phyloP scores from a whole-genome alignment of 2,797 vertebrate species.

The Myotis planiceps region DNA sequence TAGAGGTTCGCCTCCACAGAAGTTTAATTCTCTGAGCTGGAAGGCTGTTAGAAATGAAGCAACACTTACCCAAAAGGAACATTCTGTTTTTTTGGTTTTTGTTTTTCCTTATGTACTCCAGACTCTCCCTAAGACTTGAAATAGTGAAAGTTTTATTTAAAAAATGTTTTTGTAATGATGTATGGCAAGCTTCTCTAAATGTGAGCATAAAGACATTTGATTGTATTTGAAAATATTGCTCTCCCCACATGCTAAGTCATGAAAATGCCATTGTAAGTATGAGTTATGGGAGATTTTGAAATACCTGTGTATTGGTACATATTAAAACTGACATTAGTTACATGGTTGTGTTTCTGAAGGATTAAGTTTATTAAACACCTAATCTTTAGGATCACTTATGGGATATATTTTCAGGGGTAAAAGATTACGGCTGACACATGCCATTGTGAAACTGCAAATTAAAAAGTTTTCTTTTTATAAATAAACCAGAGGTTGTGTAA shows the following conservation, averaged over 20 bases:
- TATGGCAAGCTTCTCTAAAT: conserved; percentile 47
- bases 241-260: conserved; percentile 32
- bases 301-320: neutral
- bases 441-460: conserved; percentile 37
- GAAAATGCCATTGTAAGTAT: conserved; percentile 35
- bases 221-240: conserved; percentile 63
- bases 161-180: conserved; percentile 11
- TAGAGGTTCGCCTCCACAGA: conserved; percentile 14
- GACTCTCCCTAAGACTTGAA: conserved; percentile 6
- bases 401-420: neutral
- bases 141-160: conserved; percentile 33
- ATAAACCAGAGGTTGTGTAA: neutral
- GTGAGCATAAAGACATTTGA: conserved; percentile 42
- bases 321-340: neutral
- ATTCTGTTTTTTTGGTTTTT: neutral
- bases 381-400: conserved; percentile 4
- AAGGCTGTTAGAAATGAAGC: neutral
- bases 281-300: conserved; percentile 20
- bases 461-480: conserved; percentile 22
- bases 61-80: neutral
- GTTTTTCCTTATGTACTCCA: neutral
- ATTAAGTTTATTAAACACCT: conserved; percentile 29
- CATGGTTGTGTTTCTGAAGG: conserved; percentile 32
- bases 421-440: neutral
- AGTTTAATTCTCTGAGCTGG: neutral